A percentile compares a stretch with the other conserved stretches of the same genome.
These are phyloP conservation scores for Myiotriccus ornatus DNA, from an alignment of 2,797 vertebrate species.

Conservation along the genomic window DNA sequence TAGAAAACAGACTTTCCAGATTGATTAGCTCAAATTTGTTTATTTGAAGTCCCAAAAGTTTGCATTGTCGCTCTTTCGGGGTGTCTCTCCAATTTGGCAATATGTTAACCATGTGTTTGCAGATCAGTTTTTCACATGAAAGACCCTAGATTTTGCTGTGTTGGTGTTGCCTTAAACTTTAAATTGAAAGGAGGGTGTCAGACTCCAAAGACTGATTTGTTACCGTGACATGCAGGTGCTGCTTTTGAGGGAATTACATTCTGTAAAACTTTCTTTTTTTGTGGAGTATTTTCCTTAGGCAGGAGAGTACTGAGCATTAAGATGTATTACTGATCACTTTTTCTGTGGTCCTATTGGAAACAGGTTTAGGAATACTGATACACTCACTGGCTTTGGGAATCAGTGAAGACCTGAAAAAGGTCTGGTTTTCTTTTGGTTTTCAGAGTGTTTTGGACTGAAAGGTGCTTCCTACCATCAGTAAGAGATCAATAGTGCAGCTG, in stretches of 20 bases:
- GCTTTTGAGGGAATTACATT: neutral
- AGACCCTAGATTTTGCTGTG: neutral
- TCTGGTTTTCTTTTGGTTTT: neutral
- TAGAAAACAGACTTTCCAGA: conserved; percentile 45
- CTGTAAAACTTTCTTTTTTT: neutral
- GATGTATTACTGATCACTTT: neutral
- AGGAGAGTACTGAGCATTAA: neutral
- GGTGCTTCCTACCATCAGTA: neutral
- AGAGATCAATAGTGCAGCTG: neutral
- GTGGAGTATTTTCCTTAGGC: neutral
- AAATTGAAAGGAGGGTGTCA: neutral
- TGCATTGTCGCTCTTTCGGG: neutral
- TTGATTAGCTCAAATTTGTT: conserved; percentile 49
- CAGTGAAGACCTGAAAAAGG: neutral
- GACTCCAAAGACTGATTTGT: neutral
- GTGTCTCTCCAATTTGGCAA: conserved; percentile 5
- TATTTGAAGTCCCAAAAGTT: conserved; percentile 57
- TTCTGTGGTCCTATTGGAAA: neutral
- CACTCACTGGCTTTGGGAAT: neutral
- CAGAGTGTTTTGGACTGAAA: neutral
- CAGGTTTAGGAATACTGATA: neutral
- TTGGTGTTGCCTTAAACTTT: neutral
- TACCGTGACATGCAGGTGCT: neutral
- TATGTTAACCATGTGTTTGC: conserved; percentile 32
- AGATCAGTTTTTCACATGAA: neutral